Evolutionary conservation across 2,888 invertebrate species (phyloP).

Genomic region (Polyommatus icarus): DNA sequence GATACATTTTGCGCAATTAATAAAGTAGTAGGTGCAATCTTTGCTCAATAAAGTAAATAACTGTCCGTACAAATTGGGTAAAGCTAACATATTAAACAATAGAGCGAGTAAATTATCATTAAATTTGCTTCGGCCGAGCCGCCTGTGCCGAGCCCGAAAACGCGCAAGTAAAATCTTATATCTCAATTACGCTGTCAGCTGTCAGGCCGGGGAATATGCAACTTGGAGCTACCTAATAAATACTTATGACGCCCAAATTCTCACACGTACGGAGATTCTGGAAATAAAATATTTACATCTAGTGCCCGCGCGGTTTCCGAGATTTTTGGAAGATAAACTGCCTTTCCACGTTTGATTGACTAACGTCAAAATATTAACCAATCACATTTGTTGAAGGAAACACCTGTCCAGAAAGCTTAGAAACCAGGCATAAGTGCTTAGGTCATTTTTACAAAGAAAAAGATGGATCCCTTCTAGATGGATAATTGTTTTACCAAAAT

Average conservation of each 20-base stretch:
- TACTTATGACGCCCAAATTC: conserved; percentile 20
- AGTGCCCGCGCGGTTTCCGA: not conserved
- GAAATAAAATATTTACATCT: conserved; percentile 1
- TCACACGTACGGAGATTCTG: conserved; percentile 3
- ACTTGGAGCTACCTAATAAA: conserved; percentile 30
- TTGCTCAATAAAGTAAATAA: conserved; percentile 4
- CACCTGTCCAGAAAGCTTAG: too few relatives aligned
- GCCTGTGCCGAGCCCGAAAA: conserved; percentile 10
- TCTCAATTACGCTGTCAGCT: conserved; percentile 34
- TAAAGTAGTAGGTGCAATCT: not conserved
- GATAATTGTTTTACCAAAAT: not conserved
- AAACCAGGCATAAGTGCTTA: too few relatives aligned
- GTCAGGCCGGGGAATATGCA: conserved; percentile 32
- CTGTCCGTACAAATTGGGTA: conserved; percentile 2
- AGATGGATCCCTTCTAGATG: not conserved
- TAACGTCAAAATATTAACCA: not conserved
- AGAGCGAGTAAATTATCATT: conserved; percentile 28
- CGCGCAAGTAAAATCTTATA: conserved; percentile 33
- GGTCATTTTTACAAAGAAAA: not conserved
- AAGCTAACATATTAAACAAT: conserved; percentile 27
- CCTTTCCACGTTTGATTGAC: not conserved
- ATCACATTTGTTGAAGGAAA: too few relatives aligned
- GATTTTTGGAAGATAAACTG: not conserved
- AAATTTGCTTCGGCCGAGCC: conserved; percentile 24
- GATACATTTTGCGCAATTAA: not conserved